Percentiles rank a stretch among this genome's conserved stretches.
phyloP scores from a whole-genome alignment of 2,113 vertebrate species.

The Dryoscopus gambensis region DNA sequence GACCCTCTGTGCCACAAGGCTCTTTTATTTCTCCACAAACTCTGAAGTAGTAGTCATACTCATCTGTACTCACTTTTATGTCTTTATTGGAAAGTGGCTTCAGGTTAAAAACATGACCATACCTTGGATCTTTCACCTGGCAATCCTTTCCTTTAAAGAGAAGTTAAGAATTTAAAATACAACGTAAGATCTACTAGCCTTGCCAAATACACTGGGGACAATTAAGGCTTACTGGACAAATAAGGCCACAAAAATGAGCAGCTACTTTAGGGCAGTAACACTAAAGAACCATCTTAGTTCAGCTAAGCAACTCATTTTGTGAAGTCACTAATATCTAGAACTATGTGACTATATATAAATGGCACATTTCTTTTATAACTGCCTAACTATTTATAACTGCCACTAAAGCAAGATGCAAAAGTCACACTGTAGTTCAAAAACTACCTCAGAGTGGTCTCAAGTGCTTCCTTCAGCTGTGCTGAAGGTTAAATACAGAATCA shows the following conservation, averaged over 20 bases:
- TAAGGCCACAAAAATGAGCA: background rate
- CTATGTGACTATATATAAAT: background rate
- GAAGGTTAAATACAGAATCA: background rate
- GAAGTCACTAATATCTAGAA: background rate
- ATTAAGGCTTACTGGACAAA: background rate
- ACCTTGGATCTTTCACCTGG: constrained; percentile 83
- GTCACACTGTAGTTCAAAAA: background rate
- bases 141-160: constrained; percentile 81
- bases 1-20: constrained; percentile 51
- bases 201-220: background rate
- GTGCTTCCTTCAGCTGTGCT: background rate
- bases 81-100: constrained; percentile 75
- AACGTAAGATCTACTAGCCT: background rate
- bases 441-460: background rate
- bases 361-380: background rate
- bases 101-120: constrained; percentile 82
- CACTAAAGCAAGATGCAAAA: background rate
- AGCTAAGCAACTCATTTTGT: rapidly evolving
- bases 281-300: background rate
- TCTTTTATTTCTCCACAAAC: constrained; percentile 78
- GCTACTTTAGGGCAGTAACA: background rate
- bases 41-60: constrained; percentile 86
- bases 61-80: constrained; percentile 61
- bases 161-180: background rate
- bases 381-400: background rate